These are phyloP conservation scores for Procavia capensis DNA, from an alignment of 2,113 vertebrate genomes.

Conservation along the genomic window DNA sequence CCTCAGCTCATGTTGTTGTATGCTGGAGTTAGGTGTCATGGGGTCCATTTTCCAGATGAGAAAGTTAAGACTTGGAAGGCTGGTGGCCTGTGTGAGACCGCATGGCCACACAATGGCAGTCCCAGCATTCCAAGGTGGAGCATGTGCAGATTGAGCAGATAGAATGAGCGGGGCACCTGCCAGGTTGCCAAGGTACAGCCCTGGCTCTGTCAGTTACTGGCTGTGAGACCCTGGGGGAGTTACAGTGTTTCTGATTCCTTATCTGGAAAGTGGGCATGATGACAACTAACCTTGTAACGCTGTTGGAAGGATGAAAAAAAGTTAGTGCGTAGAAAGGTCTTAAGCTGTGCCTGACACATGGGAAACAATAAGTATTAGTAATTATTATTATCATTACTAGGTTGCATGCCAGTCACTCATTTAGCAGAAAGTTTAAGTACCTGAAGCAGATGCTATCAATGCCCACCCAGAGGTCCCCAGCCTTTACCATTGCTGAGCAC, in stretches of 20 bases:
- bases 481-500: neutral
- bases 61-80: constrained; percentile 61
- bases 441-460: neutral
- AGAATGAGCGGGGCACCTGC: neutral
- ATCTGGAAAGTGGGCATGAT: neutral
- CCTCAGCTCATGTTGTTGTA: neutral
- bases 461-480: too few relatives aligned
- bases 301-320: neutral
- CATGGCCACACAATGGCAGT: neutral
- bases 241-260: neutral
- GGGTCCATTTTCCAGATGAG: fast-evolving
- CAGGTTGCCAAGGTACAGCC: neutral
- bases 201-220: neutral
- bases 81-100: constrained; percentile 22
- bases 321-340: neutral
- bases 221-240: neutral
- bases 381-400: neutral
- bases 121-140: neutral
- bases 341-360: neutral
- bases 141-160: neutral
- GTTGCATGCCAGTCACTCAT: neutral
- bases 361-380: neutral
- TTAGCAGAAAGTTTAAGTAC: neutral
- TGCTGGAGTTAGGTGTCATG: neutral
- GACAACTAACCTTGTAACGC: neutral